Base-by-base conservation (phyloP, 2,113 vertebrate species). In the Argyrosomus japonicus region DNA sequence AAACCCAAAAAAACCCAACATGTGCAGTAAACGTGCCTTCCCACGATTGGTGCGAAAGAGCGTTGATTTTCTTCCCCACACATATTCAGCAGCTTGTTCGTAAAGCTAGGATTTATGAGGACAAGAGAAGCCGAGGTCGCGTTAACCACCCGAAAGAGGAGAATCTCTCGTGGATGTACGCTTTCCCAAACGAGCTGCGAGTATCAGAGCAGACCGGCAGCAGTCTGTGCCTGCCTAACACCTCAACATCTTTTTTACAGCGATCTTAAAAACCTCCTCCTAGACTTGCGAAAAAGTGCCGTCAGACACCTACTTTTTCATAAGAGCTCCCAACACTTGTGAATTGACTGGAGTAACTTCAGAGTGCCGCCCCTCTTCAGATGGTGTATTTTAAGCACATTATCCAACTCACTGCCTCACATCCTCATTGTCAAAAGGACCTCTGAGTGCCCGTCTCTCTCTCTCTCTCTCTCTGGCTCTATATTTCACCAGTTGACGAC, bases 321-420 rank as follows among this genome's bases (percentile, higher is more conserved):
- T 45, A 17, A 83, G 77, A 68, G 81, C 69, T 77, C 50, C 36
- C 68, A 40, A 56, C 70, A 9, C 67, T 56, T 27, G 0, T 40
- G 32, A 63, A 70, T 2, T 53, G 65, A 68, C 75, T 61, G 58
- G 17, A 71, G 75, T 68, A 64, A 74, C 76, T 72, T 48, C 72
- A 40, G 58, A 82, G 82, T 57, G 81, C 36, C 17, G 58, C 43
- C 48, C 60, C 68, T 43, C 14, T 69, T 78, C 60, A 57, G 32
- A 10, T n/a, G 6, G 58, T 17, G 25, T 45, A 51, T 85, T 88
- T 79, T 74, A 64, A 77, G 70, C 65, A 40, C 74, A 68, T 85
- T 65, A 73, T 56, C 62, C 77, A 75, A 72, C 76, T 71, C n/a
- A 64, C 54, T 0, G 56, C 48, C 47, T 72, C 17, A 7, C 62